phyloP scores from a whole-genome alignment of 2,113 vertebrate species.

The Rissa tridactyla region DNA sequence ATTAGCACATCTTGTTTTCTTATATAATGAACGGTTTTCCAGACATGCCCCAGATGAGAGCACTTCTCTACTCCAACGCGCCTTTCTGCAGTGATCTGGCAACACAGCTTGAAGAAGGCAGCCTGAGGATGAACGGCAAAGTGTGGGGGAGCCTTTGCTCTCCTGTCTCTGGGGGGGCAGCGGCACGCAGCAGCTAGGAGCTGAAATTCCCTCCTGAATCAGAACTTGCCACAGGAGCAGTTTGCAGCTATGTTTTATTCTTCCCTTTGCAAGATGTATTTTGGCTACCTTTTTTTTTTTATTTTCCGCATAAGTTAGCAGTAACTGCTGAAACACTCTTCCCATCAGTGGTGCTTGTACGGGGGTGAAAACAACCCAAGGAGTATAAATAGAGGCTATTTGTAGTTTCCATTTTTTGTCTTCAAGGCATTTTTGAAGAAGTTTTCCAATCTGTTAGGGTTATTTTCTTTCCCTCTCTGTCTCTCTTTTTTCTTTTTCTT shows the following conservation, averaged over 20 bases:
- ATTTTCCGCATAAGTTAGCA: neutral
- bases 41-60: constrained; percentile 25
- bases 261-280: neutral
- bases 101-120: neutral
- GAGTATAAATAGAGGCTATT: constrained; percentile 67
- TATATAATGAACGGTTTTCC: constrained; percentile 34
- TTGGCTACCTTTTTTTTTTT: neutral
- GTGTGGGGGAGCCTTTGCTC: neutral
- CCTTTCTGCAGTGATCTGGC: neutral
- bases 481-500: neutral
- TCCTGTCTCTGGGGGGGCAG: neutral
- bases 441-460: constrained; percentile 49
- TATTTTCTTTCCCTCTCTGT: constrained; percentile 15
- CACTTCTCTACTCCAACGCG: neutral
- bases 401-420: constrained; percentile 61
- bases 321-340: constrained; percentile 4
- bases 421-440: constrained; percentile 51
- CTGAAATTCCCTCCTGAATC: neutral
- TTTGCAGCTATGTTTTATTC: constrained; percentile 4
- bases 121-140: neutral
- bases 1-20: constrained; percentile 37
- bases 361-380: constrained; percentile 32
- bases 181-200: neutral
- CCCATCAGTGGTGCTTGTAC: neutral
- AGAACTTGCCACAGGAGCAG: neutral